phyloP scores from a whole-genome alignment of 2,113 vertebrate genomes.

The Todiramphus chloris region DNA sequence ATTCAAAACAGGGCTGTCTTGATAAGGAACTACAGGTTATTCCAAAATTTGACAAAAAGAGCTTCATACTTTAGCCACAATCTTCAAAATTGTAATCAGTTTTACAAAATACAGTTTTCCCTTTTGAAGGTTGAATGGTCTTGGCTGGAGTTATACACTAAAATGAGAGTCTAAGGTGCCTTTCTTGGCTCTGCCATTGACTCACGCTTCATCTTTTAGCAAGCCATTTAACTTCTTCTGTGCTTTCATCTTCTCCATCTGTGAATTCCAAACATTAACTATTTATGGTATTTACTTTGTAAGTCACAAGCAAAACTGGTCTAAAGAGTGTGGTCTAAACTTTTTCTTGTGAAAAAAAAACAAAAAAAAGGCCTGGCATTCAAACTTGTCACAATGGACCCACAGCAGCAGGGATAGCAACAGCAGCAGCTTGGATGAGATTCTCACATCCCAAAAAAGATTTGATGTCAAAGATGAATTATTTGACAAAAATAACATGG shows the following conservation, averaged over 20 bases:
- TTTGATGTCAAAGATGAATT: not conserved
- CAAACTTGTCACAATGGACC: accelerated
- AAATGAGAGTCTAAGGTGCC: not conserved
- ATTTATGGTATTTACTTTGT: not conserved
- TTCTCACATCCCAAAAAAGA: not conserved
- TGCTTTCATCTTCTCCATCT: not conserved
- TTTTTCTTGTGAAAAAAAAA: not conserved
- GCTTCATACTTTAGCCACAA: conserved; percentile 22
- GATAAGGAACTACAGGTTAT: conserved; percentile 41
- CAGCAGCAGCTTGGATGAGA: not conserved
- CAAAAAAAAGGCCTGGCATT: not conserved
- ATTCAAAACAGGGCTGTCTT: conserved; percentile 61
- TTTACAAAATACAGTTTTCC: conserved; percentile 2
- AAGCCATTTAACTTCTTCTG: conserved; percentile 23
- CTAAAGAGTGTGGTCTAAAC: not conserved
- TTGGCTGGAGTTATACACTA: not conserved
- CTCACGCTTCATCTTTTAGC: not conserved
- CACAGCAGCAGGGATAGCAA: not conserved
- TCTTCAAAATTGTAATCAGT: conserved; percentile 34
- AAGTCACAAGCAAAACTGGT: not conserved
- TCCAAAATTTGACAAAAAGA: conserved; percentile 46
- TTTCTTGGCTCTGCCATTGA: not conserved
- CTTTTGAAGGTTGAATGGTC: not conserved
- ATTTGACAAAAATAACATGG: not conserved
- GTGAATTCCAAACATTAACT: not conserved